Percentiles rank a stretch among this genome's conserved stretches.
Evolutionary conservation across 2,888 invertebrate genomes (phyloP).

Genomic region (Monopis laevigella): DNA sequence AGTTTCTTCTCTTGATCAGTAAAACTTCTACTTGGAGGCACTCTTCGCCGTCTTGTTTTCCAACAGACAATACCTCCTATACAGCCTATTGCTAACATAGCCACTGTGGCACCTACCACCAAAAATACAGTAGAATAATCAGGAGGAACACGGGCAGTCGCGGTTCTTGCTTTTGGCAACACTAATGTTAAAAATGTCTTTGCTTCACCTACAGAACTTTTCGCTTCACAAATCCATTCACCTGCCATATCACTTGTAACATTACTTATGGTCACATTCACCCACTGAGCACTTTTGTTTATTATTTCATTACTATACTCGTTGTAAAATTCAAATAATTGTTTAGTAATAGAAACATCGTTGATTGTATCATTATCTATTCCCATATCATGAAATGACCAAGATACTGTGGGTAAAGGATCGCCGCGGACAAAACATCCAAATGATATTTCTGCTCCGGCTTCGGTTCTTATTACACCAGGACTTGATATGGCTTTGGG

Average conservation of each 20-base stretch:
- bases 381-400: conserved; percentile 79
- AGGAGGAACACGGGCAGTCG: conserved; percentile 79
- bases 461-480: conserved; percentile 74
- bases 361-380: conserved; percentile 47
- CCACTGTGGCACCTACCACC: conserved; percentile 77
- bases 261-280: conserved; percentile 83
- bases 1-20: conserved; percentile 89
- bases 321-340: conserved; percentile 35
- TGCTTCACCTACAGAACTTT: conserved; percentile 72
- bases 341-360: conserved; percentile 42
- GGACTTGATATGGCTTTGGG: conserved; percentile 75
- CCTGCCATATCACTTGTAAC: conserved; percentile 86
- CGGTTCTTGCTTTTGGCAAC: conserved; percentile 71
- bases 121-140: conserved; percentile 78
- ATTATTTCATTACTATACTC: conserved; percentile 47
- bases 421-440: conserved; percentile 85
- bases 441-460: conserved; percentile 84
- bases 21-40: conserved; percentile 74
- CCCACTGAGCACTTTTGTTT: conserved; percentile 72
- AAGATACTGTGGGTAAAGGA: conserved; percentile 83
- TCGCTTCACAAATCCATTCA: conserved; percentile 84
- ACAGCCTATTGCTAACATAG: conserved; percentile 72
- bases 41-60: conserved; percentile 78
- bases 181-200: conserved; percentile 69
- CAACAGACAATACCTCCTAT: conserved; percentile 59